phyloP scores from a whole-genome alignment of 1,140 invertebrate genomes.

The Leptonema lineaticorne region DNA sequence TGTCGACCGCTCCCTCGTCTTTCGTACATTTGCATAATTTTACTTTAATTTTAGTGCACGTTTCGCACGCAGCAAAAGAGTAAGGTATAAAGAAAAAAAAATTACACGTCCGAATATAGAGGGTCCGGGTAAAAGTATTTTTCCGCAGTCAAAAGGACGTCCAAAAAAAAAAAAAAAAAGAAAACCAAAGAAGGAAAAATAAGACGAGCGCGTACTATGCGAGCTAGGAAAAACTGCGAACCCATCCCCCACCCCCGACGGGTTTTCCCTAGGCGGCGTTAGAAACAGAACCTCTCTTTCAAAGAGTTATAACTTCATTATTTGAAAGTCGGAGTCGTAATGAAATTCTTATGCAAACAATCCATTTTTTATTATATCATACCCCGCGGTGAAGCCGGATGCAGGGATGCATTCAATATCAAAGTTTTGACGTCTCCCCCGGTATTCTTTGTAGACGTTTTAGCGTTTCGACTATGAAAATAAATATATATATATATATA shows the following conservation, averaged over 20 bases:
- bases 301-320: conserved; percentile 42
- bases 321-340: conserved; percentile 31
- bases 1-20: neutral
- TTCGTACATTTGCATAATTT: conserved; percentile 30
- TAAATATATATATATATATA: no score
- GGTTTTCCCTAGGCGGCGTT: neutral
- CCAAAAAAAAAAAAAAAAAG: no score
- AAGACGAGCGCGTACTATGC: neutral
- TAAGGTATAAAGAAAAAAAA: no score
- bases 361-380: conserved; percentile 22
- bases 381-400: neutral
- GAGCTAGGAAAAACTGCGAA: neutral
- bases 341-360: conserved; percentile 41
- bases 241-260: neutral
- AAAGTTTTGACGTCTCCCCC: conserved; percentile 20
- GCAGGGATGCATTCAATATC: conserved; percentile 30
- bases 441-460: no score
- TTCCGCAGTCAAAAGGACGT: no score
- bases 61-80: neutral
- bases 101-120: no score
- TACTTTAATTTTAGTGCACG: conserved; percentile 23
- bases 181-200: no score
- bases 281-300: conserved; percentile 11
- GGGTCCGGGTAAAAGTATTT: no score
- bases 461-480: no score